These are phyloP conservation scores for Eudyptes chrysolophus DNA, from an alignment of 2,113 vertebrate genomes.

Conservation along the genomic window DNA sequence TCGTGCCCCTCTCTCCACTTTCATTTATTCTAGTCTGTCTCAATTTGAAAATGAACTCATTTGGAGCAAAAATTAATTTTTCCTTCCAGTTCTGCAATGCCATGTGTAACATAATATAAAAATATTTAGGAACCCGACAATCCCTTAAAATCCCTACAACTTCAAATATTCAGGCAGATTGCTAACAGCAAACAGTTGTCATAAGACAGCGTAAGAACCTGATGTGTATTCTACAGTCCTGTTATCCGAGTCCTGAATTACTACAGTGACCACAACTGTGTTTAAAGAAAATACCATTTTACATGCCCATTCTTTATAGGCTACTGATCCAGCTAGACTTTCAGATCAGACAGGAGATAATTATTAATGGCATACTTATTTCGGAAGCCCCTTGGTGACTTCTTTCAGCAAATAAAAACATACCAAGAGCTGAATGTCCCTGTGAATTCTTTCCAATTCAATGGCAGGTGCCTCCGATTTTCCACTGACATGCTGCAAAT, in stretches of 20 bases:
- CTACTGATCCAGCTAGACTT: not conserved
- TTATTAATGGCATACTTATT: not conserved
- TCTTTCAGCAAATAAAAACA: slow-evolving; percentile 31
- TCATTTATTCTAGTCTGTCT: not conserved
- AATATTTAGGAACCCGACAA: not conserved
- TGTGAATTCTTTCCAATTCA: slow-evolving; percentile 66
- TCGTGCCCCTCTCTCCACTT: not conserved
- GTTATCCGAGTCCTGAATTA: not conserved
- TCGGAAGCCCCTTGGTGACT: not conserved
- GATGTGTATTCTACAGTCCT: not conserved
- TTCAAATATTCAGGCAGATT: not conserved
- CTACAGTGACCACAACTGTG: not conserved
- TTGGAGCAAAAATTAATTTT: not conserved
- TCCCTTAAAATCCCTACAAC: not conserved
- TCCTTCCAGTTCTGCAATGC: not conserved
- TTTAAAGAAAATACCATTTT: not conserved
- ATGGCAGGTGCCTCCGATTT: slow-evolving; percentile 53
- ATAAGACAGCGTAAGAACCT: not conserved
- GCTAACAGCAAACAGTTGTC: not conserved
- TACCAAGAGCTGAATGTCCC: not conserved
- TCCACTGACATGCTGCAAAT: slow-evolving; percentile 66
- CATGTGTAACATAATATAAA: not conserved
- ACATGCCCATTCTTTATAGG: not conserved
- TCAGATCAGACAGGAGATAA: not conserved
- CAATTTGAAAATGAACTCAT: not conserved